These are phyloP conservation scores for Sycophaga agraensis DNA, from an alignment of 1,140 invertebrate species.

Conservation along the genomic window DNA sequence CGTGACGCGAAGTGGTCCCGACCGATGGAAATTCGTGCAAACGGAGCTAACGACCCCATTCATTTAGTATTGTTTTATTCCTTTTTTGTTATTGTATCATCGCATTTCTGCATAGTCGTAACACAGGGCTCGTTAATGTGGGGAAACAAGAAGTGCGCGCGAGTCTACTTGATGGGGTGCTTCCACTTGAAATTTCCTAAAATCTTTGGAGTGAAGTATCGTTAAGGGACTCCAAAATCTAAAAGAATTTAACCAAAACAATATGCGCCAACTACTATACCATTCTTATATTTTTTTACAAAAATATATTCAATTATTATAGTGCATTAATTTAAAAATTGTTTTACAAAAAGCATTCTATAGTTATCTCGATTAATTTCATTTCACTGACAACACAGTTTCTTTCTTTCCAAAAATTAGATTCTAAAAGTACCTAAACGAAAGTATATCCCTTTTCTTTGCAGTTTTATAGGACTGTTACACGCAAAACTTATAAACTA, in stretches of 20 bases:
- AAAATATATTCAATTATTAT: conserved; percentile 14
- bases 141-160: conserved; percentile 25
- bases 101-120: no score
- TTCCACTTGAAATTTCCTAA: conserved; percentile 7
- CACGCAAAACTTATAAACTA: no score
- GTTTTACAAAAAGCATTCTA: no score
- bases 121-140: not conserved
- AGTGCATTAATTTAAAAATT: no score
- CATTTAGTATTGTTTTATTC: not conserved
- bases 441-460: no score
- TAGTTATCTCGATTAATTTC: no score
- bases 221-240: no score
- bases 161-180: conserved; percentile 22
- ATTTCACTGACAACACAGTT: no score
- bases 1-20: conserved; percentile 50
- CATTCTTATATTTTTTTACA: conserved; percentile 1
- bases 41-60: conserved; percentile 28
- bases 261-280: not conserved
- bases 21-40: conserved; percentile 44
- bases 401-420: no score
- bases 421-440: no score
- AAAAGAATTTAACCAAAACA: no score
- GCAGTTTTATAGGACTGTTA: no score
- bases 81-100: not conserved
- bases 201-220: conserved; percentile 11